These are phyloP conservation scores for Galleria mellonella DNA, from an alignment of 1,140 invertebrate species.

Conservation along the genomic window DNA sequence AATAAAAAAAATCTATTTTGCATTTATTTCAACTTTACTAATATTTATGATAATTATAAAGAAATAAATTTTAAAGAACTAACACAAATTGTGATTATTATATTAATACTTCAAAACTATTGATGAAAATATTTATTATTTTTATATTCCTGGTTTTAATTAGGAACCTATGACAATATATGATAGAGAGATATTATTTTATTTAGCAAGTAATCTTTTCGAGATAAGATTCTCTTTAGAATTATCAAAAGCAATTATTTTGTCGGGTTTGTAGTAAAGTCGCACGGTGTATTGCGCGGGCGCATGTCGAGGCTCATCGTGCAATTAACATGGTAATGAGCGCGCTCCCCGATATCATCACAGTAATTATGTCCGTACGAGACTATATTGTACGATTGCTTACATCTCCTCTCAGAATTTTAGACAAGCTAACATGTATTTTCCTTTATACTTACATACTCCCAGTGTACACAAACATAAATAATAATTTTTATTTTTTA, in stretches of 20 bases:
- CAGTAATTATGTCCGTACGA: conserved; percentile 61
- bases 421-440: conserved; percentile 19
- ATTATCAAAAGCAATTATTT: conserved; percentile 31
- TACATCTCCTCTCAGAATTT: conserved; percentile 39
- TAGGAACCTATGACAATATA: too few relatives aligned
- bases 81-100: too few relatives aligned
- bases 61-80: too few relatives aligned
- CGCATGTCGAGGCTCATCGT: conserved; percentile 37
- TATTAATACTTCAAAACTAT: too few relatives aligned
- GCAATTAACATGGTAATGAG: conserved; percentile 72
- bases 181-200: too few relatives aligned
- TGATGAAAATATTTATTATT: too few relatives aligned
- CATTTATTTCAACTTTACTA: too few relatives aligned
- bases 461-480: too few relatives aligned
- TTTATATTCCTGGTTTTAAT: too few relatives aligned
- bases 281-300: conserved; percentile 13
- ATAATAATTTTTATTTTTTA: too few relatives aligned
- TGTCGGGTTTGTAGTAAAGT: conserved; percentile 17
- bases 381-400: conserved; percentile 58
- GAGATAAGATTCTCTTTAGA: neutral
- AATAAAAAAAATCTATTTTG: conserved; percentile 1
- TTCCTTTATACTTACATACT: too few relatives aligned
- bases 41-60: neutral
- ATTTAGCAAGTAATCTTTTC: too few relatives aligned
- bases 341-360: conserved; percentile 61